Evolutionary conservation across 2,797 vertebrate genomes (phyloP).

Genomic region (Sitta carolinensis): DNA sequence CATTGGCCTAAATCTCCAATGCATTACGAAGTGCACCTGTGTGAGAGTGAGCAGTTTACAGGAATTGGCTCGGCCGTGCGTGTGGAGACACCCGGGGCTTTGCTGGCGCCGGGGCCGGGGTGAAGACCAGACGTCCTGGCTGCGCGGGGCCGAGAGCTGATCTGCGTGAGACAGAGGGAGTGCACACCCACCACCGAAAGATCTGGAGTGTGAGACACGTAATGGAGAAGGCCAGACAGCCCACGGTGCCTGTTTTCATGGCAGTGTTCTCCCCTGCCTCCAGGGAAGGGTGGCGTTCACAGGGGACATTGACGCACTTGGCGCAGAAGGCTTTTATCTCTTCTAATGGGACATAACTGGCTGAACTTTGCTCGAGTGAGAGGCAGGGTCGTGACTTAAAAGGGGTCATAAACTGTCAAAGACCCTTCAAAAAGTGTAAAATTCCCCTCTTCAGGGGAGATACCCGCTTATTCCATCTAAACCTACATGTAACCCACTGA

Average conservation of each 20-base stretch:
- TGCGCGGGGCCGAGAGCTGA: background rate
- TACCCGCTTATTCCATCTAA: background rate
- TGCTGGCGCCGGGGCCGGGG: no score
- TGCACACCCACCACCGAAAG: background rate
- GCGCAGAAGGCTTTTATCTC: background rate
- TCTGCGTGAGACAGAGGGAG: background rate
- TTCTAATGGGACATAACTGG: background rate
- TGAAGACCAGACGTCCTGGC: background rate
- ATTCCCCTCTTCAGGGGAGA: background rate
- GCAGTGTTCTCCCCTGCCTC: rapidly evolving
- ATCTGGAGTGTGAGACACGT: no score
- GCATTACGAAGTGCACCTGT: rapidly evolving
- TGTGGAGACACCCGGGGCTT: background rate
- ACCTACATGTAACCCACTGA: no score
- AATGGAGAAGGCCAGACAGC: no score
- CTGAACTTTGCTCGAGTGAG: background rate
- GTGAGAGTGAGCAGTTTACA: rapidly evolving
- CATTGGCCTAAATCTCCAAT: background rate
- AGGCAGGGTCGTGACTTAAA: background rate
- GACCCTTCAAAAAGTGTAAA: background rate
- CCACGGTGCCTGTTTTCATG: background rate
- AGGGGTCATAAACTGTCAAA: background rate
- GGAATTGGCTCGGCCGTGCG: rapidly evolving
- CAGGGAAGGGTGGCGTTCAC: background rate
- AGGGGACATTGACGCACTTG: background rate